These are phyloP conservation scores for Aurelia sp. DNA, from an alignment of 30 jellyfish, hydroid and myxozoan species.

Conservation along the genomic window DNA sequence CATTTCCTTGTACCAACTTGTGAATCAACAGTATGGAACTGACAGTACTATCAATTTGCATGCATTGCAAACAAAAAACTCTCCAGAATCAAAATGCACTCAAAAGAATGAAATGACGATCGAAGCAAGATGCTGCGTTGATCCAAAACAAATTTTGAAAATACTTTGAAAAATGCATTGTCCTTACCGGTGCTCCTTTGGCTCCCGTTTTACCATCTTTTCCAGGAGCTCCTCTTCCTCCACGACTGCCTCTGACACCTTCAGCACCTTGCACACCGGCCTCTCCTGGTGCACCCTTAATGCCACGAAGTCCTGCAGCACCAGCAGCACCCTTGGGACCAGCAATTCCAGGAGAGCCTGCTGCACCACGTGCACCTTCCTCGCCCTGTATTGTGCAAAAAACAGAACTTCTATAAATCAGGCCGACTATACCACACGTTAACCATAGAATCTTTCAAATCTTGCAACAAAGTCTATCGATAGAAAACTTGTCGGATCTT, in stretches of 20 bases:
- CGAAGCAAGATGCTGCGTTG: too few species aligned
- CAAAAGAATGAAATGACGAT: too few species aligned
- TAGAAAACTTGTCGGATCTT: too few species aligned
- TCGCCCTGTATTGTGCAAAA: slow-evolving; percentile 19
- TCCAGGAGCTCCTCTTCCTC: slow-evolving; percentile 86
- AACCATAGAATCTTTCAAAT: too few species aligned
- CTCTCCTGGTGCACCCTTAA: slow-evolving; percentile 85
- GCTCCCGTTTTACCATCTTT: slow-evolving; percentile 87
- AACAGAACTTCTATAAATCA: too few species aligned
- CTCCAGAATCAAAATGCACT: too few species aligned
- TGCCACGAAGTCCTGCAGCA: slow-evolving; percentile 86
- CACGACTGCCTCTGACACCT: slow-evolving; percentile 88
- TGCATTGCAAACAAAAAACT: too few species aligned
- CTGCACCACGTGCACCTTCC: slow-evolving; percentile 50
- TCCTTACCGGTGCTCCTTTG: slow-evolving; percentile 70
- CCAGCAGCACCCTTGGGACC: slow-evolving; percentile 94
- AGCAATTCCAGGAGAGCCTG: slow-evolving; percentile 87
- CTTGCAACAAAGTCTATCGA: too few species aligned
- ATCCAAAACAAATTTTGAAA: not conserved
- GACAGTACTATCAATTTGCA: too few species aligned
- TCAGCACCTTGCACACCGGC: slow-evolving; percentile 84
- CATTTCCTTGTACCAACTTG: too few species aligned
- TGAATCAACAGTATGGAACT: too few species aligned
- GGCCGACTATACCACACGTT: too few species aligned
- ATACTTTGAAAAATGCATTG: not conserved